phyloP scores from a whole-genome alignment of 1,140 invertebrate genomes.

The Rhyacophila brunnea region DNA sequence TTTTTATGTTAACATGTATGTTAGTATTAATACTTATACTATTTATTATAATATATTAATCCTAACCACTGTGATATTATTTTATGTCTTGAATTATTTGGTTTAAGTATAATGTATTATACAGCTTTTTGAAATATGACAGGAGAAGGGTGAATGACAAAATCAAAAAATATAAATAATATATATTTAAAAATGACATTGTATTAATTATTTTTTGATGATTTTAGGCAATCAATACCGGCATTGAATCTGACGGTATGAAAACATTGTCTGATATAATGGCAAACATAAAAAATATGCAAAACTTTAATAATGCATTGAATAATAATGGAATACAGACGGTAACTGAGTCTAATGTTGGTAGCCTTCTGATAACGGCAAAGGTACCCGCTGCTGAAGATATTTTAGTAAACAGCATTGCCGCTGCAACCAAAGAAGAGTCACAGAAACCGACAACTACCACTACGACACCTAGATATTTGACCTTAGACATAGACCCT shows the following conservation, averaged over 20 bases:
- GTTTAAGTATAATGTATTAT: too few species aligned
- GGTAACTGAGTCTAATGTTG: slow-evolving; percentile 55
- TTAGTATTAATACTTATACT: too few species aligned
- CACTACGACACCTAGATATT: slow-evolving; percentile 54
- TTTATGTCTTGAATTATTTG: too few species aligned
- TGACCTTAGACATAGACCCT: slow-evolving; percentile 58
- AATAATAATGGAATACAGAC: neutral
- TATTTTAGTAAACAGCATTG: slow-evolving; percentile 56
- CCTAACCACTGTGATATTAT: too few species aligned
- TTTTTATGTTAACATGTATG: too few species aligned
- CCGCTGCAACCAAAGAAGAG: slow-evolving; percentile 54
- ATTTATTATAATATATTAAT: too few species aligned
- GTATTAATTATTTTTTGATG: too few species aligned
- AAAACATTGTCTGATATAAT: neutral
- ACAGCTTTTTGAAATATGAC: too few species aligned
- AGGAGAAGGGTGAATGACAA: too few species aligned
- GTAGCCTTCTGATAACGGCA: slow-evolving; percentile 55
- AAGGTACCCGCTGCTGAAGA: slow-evolving; percentile 55
- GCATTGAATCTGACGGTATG: neutral
- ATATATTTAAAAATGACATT: too few species aligned
- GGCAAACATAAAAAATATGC: neutral
- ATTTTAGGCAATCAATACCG: neutral
- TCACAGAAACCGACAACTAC: slow-evolving; percentile 52
- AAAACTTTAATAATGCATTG: too few species aligned
- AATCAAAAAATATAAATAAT: too few species aligned